phyloP scores from a whole-genome alignment of 2,113 vertebrate species.

The Plotosus lineatus region DNA sequence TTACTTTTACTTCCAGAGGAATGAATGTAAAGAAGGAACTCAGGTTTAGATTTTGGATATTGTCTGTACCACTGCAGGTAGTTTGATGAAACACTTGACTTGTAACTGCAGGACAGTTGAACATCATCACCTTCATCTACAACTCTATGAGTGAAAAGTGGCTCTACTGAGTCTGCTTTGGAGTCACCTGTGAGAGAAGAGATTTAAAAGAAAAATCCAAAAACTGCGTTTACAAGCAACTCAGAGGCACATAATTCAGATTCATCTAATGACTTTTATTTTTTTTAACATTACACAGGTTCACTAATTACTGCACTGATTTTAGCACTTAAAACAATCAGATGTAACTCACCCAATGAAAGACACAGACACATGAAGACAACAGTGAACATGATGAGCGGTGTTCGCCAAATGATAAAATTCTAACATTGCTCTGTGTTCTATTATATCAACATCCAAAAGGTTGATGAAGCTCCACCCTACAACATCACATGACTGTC shows the following conservation, averaged over 20 bases:
- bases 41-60: not conserved
- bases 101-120: constrained; percentile 31
- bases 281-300: not conserved
- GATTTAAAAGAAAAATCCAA: not conserved
- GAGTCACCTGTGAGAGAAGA: not conserved
- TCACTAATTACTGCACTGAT: not conserved
- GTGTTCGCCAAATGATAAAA: not conserved
- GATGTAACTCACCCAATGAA: not conserved
- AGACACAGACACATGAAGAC: not conserved
- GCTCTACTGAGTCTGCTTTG: not conserved
- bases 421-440: not conserved
- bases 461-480: not conserved
- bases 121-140: not conserved
- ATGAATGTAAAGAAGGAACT: constrained; percentile 26
- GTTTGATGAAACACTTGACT: not conserved
- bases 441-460: not conserved
- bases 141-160: not conserved
- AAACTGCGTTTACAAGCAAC: not conserved
- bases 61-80: not conserved
- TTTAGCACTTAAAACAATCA: no score
- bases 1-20: not conserved
- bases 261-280: no score
- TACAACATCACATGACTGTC: not conserved
- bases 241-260: no score
- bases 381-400: constrained; percentile 1